These are phyloP conservation scores for Parambassis ranga DNA, from an alignment of 2,797 vertebrate genomes.

Conservation along the genomic window DNA sequence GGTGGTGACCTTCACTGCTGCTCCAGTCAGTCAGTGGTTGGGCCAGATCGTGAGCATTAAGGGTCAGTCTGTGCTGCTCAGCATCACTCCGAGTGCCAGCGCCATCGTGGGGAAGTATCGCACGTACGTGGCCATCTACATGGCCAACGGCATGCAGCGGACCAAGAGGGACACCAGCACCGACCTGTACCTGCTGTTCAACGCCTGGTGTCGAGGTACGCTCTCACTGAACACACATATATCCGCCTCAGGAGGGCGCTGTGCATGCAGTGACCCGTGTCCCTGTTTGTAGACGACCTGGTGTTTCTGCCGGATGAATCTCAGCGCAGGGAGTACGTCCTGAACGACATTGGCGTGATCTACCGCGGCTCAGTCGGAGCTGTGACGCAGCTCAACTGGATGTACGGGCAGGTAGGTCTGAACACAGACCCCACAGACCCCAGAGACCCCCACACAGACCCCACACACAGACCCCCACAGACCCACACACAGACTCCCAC, in stretches of 20 bases:
- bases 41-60: conserved; percentile 61
- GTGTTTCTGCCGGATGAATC: conserved; percentile 11
- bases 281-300: conserved; percentile 40
- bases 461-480: no score
- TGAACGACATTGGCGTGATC: conserved; percentile 46
- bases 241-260: no score
- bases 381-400: neutral
- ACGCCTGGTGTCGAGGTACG: conserved; percentile 88
- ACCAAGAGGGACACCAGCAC: conserved; percentile 68
- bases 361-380: neutral
- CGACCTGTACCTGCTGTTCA: conserved; percentile 90
- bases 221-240: no score
- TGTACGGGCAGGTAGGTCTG: conserved; percentile 64
- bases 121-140: conserved; percentile 77
- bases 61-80: conserved; percentile 60
- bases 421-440: no score
- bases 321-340: conserved; percentile 30
- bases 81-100: conserved; percentile 77
- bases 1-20: conserved; percentile 24
- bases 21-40: conserved; percentile 80
- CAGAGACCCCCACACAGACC: no score
- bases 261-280: no score
- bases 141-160: conserved; percentile 69
- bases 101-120: conserved; percentile 89
- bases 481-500: no score